Conservation (phyloP, 2,113 vertebrate species). For the Nyctereutes procyonoides region DNA sequence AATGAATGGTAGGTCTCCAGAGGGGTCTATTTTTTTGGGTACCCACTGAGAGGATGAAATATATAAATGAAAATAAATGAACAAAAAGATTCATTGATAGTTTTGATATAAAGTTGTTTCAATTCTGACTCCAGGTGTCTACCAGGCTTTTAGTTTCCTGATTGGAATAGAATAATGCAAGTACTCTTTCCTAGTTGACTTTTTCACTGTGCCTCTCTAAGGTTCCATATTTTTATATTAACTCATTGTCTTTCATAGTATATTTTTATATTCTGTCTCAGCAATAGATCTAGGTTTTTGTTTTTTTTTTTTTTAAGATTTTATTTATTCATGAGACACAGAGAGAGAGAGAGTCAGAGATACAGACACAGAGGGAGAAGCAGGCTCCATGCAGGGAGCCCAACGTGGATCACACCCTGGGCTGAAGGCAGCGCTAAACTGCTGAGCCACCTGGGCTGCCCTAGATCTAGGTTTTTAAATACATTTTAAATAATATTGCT, state of each 20-base stretch:
- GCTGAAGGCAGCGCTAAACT: too few relatives aligned
- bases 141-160: neutral
- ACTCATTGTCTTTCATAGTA: neutral
- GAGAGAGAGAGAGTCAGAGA: too few relatives aligned
- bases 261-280: neutral
- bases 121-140: neutral
- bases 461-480: neutral
- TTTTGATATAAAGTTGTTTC: neutral
- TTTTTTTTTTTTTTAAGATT: neutral
- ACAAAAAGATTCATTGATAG: neutral
- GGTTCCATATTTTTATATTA: constrained; percentile 1
- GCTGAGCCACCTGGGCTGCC: too few relatives aligned
- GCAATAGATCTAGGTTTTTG: neutral
- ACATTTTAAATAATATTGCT: neutral
- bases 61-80: neutral
- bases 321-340: too few relatives aligned
- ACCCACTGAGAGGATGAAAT: neutral
- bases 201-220: neutral
- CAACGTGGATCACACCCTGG: too few relatives aligned
- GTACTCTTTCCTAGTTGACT: neutral
- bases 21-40: neutral
- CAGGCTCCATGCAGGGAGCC: too few relatives aligned
- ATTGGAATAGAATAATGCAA: neutral
- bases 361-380: too few relatives aligned
- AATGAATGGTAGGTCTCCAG: neutral